A percentile compares a stretch with the other conserved stretches of the same genome.
phyloP scores from a whole-genome alignment of 2,888 invertebrate genomes.

The Prosapia bicincta region DNA sequence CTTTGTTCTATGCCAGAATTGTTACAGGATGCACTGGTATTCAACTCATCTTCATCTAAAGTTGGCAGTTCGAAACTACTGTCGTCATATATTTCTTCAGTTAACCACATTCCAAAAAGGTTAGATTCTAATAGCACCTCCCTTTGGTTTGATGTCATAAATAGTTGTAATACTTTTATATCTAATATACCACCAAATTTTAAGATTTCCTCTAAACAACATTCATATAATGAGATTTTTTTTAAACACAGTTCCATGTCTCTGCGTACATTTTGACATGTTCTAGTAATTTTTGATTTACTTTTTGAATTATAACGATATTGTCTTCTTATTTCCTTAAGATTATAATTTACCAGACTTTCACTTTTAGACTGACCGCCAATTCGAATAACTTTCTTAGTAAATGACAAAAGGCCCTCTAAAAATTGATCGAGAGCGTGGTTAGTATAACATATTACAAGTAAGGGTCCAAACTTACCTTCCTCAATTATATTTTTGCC shows the following conservation, averaged over 20 bases:
- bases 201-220: background rate
- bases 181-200: background rate
- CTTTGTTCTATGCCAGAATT: background rate
- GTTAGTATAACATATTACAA: constrained; percentile 80
- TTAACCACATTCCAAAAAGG: constrained; percentile 3
- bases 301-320: too few relatives aligned
- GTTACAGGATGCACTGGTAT: background rate
- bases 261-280: background rate
- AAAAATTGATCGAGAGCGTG: constrained; percentile 85
- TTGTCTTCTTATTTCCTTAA: background rate
- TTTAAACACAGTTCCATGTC: background rate
- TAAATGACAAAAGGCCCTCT: constrained; percentile 60
- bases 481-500: too few relatives aligned
- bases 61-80: too few relatives aligned
- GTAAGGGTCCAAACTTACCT: constrained; percentile 55
- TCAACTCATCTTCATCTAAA: too few relatives aligned
- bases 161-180: background rate
- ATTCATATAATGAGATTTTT: background rate
- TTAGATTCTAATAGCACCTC: background rate
- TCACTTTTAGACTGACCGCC: constrained; percentile 46
- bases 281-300: background rate
- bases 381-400: constrained; percentile 60
- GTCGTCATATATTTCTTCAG: too few relatives aligned
- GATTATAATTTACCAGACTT: constrained; percentile 2
- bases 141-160: background rate